These are phyloP conservation scores for Eulemur coronatus DNA, from an alignment of 2,797 vertebrate genomes.

Conservation along the genomic window DNA sequence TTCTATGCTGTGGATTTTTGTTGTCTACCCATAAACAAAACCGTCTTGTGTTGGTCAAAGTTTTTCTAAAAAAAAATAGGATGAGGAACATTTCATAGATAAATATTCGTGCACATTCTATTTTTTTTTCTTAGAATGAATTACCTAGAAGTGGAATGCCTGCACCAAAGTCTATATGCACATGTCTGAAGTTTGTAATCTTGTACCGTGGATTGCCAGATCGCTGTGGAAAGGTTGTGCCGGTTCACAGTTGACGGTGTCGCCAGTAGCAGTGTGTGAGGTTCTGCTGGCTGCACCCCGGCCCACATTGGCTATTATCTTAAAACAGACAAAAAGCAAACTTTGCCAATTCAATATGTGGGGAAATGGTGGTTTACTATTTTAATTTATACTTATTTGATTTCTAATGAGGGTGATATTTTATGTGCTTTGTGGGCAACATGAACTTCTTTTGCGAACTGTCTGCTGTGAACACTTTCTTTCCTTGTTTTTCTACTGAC, in stretches of 20 bases:
- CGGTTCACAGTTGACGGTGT: not conserved
- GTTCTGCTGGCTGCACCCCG: not conserved
- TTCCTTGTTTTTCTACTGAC: not conserved
- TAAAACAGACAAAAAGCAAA: not conserved
- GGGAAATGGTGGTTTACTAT: not conserved
- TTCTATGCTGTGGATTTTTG: not conserved
- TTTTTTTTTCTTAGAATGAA: not conserved
- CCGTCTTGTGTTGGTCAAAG: not conserved
- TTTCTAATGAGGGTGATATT: not conserved
- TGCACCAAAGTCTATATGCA: not conserved
- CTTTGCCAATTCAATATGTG: not conserved
- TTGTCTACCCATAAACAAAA: not conserved
- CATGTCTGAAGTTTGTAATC: not conserved
- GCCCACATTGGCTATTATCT: not conserved
- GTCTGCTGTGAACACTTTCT: not conserved
- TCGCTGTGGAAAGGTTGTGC: not conserved
- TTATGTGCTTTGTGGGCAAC: not conserved
- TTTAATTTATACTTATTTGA: not conserved
- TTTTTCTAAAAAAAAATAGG: not conserved
- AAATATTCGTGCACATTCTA: not conserved
- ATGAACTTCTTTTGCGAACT: not conserved
- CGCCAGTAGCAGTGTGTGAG: not conserved
- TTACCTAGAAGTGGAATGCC: not conserved
- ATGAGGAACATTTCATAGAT: not conserved
- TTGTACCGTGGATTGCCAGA: not conserved